Conservation (phyloP, 2,113 vertebrate species). For the Athene cunicularia region DNA sequence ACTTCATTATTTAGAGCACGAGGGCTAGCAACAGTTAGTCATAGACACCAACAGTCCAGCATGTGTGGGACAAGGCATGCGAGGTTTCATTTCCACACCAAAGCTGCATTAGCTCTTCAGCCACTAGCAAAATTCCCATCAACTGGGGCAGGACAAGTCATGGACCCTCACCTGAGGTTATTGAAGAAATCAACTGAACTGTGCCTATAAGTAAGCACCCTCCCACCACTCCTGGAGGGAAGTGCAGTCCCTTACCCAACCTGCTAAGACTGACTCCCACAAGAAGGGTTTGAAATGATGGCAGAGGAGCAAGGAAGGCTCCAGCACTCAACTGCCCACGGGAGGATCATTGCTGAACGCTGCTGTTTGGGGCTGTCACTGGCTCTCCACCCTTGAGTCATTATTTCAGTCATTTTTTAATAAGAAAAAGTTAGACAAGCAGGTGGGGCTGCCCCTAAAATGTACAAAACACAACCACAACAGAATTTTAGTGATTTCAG, state of each 20-base stretch:
- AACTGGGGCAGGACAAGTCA: rapidly evolving
- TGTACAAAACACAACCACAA: not conserved
- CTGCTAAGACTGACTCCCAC: not conserved
- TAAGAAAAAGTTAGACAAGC: not conserved
- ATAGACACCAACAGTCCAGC: not conserved
- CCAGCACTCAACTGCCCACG: not conserved
- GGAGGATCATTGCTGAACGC: rapidly evolving
- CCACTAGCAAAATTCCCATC: not conserved
- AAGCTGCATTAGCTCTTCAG: not conserved
- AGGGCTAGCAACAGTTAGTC: not conserved
- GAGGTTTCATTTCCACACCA: not conserved
- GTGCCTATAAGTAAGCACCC: not conserved
- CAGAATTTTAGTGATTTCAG: not conserved
- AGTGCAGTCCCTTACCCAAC: not conserved
- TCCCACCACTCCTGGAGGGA: not conserved
- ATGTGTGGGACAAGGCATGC: not conserved
- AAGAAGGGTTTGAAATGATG: not conserved
- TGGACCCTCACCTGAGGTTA: not conserved
- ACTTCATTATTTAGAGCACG: not conserved
- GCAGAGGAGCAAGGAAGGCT: not conserved
- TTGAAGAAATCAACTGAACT: not conserved
- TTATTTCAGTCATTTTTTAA: not conserved
- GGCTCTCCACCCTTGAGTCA: not conserved
- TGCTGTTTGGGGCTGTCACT: not conserved
- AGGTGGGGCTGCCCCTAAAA: not conserved